These are phyloP conservation scores for Leptocoma aspasia DNA, from an alignment of 2,113 vertebrate species.

Conservation along the genomic window DNA sequence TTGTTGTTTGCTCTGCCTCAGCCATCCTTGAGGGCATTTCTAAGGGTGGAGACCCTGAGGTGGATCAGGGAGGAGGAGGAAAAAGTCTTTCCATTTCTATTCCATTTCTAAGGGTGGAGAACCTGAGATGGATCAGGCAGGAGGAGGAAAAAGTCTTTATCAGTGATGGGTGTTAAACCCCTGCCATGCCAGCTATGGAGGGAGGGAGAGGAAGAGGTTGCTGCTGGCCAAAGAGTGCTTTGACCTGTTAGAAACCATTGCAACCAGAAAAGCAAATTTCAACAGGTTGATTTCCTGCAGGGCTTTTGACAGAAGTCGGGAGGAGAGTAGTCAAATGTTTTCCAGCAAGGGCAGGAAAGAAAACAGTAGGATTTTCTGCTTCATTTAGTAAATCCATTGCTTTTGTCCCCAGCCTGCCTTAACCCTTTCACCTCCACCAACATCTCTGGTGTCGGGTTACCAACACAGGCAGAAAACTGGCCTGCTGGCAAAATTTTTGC, in stretches of 20 bases:
- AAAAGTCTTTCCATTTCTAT: not conserved
- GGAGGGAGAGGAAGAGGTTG: not conserved
- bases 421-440: not conserved
- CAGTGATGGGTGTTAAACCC: not conserved
- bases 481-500: not conserved
- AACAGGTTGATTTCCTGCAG: not conserved
- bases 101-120: not conserved
- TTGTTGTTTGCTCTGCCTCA: not conserved
- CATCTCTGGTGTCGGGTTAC: not conserved
- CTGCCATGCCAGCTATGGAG: not conserved
- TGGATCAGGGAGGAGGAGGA: not conserved
- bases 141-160: not conserved
- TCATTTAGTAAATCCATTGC: not conserved
- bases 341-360: not conserved
- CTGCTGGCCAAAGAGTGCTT: not conserved
- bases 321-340: not conserved
- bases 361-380: not conserved
- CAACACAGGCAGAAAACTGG: not conserved
- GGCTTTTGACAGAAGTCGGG: not conserved
- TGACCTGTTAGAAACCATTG: not conserved
- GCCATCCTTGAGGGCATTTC: fast-evolving
- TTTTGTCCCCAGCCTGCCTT: not conserved
- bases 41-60: not conserved
- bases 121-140: not conserved
- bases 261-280: not conserved